Percentiles rank a stretch among this genome's conserved stretches.
Conservation (phyloP, 2,888 invertebrate species). For the Metalampra italica region DNA sequence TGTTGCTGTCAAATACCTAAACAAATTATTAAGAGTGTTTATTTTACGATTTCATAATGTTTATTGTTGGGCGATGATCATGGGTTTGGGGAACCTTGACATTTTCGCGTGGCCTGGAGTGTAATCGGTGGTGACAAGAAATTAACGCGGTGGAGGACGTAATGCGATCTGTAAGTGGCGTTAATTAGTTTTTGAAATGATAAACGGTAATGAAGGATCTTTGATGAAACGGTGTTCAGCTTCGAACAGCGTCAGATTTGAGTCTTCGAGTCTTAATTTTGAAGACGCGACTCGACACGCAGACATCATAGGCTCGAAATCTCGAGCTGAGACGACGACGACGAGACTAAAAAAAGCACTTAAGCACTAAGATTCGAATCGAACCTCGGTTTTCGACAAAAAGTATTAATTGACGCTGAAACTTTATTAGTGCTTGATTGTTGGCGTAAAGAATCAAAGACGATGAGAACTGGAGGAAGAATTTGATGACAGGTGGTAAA, state of each 20-base stretch:
- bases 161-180: conserved; percentile 23
- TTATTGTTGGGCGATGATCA: conserved; percentile 26
- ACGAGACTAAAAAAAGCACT: too few relatives aligned
- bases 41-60: conserved; percentile 35
- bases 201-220: not conserved
- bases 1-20: conserved; percentile 54
- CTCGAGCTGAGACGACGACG: too few relatives aligned
- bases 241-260: not conserved
- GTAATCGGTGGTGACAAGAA: conserved; percentile 31
- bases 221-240: not conserved
- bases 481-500: too few relatives aligned
- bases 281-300: too few relatives aligned
- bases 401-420: too few relatives aligned
- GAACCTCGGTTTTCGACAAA: too few relatives aligned
- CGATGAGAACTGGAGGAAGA: too few relatives aligned
- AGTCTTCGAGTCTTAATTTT: not conserved
- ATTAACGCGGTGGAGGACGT: conserved; percentile 26
- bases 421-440: too few relatives aligned
- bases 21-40: conserved; percentile 50
- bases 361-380: too few relatives aligned
- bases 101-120: conserved; percentile 35
- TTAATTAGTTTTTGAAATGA: conserved; percentile 10
- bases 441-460: too few relatives aligned
- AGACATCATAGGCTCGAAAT: too few relatives aligned
- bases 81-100: conserved; percentile 43